Conservation (phyloP, 2,888 invertebrate species). For the Dysmachus trigonus region DNA sequence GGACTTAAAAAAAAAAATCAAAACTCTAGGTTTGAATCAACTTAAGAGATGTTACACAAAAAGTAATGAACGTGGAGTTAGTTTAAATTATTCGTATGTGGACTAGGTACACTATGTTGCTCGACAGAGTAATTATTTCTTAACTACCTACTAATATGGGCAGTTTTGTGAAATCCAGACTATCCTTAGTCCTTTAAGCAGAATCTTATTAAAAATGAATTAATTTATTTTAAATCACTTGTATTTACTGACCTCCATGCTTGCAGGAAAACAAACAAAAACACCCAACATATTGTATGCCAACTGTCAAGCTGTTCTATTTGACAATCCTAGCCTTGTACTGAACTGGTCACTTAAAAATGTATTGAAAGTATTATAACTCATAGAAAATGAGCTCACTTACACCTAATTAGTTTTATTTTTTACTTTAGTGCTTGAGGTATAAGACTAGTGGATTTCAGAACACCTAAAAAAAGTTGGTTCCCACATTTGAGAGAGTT, state of each 20-base stretch:
- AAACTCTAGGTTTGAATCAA: neutral
- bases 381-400: neutral
- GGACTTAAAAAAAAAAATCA: neutral
- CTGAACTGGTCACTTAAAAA: neutral
- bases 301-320: neutral
- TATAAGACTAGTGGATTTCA: neutral
- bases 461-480: neutral
- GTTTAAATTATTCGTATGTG: neutral
- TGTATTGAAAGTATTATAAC: neutral
- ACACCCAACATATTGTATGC: neutral
- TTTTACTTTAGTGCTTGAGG: neutral
- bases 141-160: neutral
- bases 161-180: neutral
- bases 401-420: neutral
- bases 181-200: neutral
- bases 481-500: neutral
- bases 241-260: neutral
- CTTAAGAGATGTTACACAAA: neutral
- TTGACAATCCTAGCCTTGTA: neutral
- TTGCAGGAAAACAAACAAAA: neutral
- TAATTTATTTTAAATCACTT: neutral
- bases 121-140: neutral
- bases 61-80: neutral
- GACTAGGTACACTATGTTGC: neutral
- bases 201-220: neutral